Percentiles rank a stretch among this genome's conserved stretches.
Evolutionary conservation across 2,888 invertebrate genomes (phyloP).

Genomic region (Tiliacea aurago): DNA sequence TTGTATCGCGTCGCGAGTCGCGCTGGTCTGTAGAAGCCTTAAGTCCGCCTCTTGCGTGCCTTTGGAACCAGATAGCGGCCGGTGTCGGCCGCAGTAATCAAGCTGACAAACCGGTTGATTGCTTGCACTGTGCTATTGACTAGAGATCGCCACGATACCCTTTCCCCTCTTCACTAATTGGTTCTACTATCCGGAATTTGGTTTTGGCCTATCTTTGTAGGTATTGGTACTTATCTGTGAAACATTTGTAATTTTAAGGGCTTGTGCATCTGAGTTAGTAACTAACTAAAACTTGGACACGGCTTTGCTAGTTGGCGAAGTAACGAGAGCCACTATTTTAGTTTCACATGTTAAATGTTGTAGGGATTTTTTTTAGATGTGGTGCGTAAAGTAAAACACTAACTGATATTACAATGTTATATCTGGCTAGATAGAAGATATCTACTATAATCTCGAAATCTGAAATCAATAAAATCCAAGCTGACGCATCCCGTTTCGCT

Average conservation of each 20-base stretch:
- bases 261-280: conserved; percentile 4
- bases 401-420: not conserved
- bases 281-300: not conserved
- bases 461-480: conserved; percentile 35
- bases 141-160: conserved; percentile 18
- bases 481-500: conserved; percentile 9
- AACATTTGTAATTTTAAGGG: conserved; percentile 20
- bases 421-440: not conserved
- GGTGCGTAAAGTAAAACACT: not conserved
- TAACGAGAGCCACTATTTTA: not conserved
- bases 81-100: conserved; percentile 33
- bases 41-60: conserved; percentile 18
- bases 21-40: too few relatives aligned
- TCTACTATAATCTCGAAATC: conserved; percentile 7
- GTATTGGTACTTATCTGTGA: conserved; percentile 8
- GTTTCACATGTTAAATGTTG: not conserved
- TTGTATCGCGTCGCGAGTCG: too few relatives aligned
- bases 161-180: conserved; percentile 14
- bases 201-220: not conserved
- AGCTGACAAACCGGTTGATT: conserved; percentile 40
- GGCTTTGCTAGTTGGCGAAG: conserved; percentile 6
- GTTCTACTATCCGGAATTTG: conserved; percentile 15
- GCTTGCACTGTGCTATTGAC: conserved; percentile 37
- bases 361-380: not conserved
- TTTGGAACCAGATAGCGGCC: conserved; percentile 27